phyloP scores from a whole-genome alignment of 2,888 invertebrate species.

The Phasia obesa region DNA sequence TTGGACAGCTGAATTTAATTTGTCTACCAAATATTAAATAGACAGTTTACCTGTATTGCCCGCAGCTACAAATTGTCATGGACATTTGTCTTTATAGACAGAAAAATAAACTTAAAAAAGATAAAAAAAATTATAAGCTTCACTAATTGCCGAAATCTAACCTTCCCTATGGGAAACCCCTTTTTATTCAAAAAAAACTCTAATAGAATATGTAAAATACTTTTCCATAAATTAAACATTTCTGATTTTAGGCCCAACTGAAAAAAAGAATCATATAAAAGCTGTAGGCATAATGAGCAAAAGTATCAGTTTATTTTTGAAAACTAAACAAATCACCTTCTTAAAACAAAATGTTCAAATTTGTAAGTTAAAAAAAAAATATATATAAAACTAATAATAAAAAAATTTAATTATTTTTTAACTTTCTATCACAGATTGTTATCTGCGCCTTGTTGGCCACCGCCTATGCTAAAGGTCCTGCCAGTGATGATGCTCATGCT shows the following conservation, averaged over 20 bases:
- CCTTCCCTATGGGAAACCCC: too few species aligned
- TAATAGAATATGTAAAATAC: too few species aligned
- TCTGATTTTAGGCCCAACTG: neutral
- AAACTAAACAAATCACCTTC: neutral
- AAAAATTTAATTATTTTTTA: neutral
- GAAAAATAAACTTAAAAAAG: too few species aligned
- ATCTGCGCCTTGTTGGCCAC: constrained; percentile 74
- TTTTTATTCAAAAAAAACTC: too few species aligned
- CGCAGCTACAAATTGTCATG: too few species aligned
- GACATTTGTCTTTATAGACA: too few species aligned
- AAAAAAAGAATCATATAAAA: constrained; percentile 41
- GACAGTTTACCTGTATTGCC: too few species aligned
- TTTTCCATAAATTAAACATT: neutral
- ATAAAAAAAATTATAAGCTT: too few species aligned
- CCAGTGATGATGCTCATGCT: neutral
- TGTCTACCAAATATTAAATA: too few species aligned
- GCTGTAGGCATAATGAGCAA: neutral
- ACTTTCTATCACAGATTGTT: constrained; percentile 68
- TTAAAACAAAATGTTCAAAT: neutral
- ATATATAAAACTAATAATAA: neutral
- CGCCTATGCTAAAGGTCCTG: constrained; percentile 56
- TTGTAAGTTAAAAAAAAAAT: neutral
- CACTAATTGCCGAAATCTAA: too few species aligned
- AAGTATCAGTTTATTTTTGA: constrained; percentile 29
- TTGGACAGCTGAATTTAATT: too few species aligned